Evolutionary conservation across 2,888 invertebrate genomes (phyloP).

Genomic region (Lagria hirta): DNA sequence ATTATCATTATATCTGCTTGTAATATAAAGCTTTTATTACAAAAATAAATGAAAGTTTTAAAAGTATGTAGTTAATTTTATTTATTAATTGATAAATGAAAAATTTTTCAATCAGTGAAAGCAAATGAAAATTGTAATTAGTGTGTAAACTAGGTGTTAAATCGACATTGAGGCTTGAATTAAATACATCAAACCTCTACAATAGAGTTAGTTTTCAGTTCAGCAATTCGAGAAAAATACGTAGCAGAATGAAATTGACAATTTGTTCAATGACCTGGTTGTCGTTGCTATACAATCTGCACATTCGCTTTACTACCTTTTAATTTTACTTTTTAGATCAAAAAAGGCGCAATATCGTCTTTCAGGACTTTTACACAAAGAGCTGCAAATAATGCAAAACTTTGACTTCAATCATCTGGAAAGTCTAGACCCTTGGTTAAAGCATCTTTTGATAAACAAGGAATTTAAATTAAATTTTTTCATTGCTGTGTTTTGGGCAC

Average conservation of each 20-base stretch:
- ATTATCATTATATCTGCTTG: too few relatives aligned
- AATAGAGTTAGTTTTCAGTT: constrained; percentile 37
- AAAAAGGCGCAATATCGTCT: too few relatives aligned
- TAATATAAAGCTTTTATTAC: too few relatives aligned
- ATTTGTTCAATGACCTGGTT: constrained; percentile 27
- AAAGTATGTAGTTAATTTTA: too few relatives aligned
- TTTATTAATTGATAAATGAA: too few relatives aligned
- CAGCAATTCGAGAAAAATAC: constrained; percentile 38
- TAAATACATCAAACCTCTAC: constrained; percentile 35
- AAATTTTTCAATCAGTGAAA: neutral
- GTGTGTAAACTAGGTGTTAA: constrained; percentile 19
- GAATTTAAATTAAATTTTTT: too few relatives aligned
- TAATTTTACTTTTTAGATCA: too few relatives aligned
- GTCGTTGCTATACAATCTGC: constrained; percentile 20
- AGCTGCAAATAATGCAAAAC: neutral
- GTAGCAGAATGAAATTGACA: constrained; percentile 29
- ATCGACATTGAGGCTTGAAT: constrained; percentile 22
- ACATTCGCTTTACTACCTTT: constrained; percentile 23
- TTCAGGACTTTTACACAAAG: neutral
- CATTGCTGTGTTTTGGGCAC: too few relatives aligned
- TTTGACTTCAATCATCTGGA: too few relatives aligned
- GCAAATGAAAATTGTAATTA: constrained; percentile 6
- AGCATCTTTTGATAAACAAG: too few relatives aligned
- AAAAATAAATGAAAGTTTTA: too few relatives aligned
- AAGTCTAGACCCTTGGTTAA: too few relatives aligned